These are phyloP conservation scores for Perithous albicinctus DNA, from an alignment of 2,888 invertebrate genomes.

Conservation along the genomic window DNA sequence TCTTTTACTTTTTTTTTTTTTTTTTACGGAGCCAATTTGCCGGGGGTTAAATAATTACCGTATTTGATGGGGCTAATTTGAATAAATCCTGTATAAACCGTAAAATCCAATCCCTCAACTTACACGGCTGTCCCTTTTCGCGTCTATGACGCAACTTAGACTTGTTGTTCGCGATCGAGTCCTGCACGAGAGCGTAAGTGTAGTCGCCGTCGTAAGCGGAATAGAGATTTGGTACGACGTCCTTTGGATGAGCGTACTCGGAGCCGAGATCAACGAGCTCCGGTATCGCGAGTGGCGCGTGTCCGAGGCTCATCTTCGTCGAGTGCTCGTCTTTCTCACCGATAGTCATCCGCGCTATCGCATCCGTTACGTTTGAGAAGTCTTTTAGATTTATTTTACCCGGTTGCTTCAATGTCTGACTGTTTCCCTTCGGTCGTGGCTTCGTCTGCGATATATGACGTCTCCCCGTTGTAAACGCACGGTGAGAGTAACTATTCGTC, in stretches of 20 bases:
- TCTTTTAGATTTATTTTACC: constrained; percentile 96
- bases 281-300: constrained; percentile 91
- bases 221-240: constrained; percentile 86
- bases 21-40: constrained; percentile 27
- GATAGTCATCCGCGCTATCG: constrained; percentile 89
- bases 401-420: constrained; percentile 92
- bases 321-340: constrained; percentile 84
- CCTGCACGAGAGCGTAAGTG: constrained; percentile 89
- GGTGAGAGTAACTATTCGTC: constrained; percentile 89
- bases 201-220: constrained; percentile 87
- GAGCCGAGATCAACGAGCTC: constrained; percentile 91
- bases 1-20: too few relatives aligned
- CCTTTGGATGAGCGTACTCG: constrained; percentile 90
- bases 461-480: constrained; percentile 90
- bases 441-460: constrained; percentile 87
- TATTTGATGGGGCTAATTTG: constrained; percentile 17
- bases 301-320: constrained; percentile 85
- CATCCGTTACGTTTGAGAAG: constrained; percentile 95
- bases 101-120: constrained; percentile 73
- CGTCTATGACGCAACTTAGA: constrained; percentile 87
- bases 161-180: constrained; percentile 87
- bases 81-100: constrained; percentile 41
- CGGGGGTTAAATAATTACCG: constrained; percentile 25
- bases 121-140: constrained; percentile 89
- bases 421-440: constrained; percentile 89